These are phyloP conservation scores for Halcyon malimbica DNA, from an alignment of 2,113 vertebrate species.

Conservation along the genomic window DNA sequence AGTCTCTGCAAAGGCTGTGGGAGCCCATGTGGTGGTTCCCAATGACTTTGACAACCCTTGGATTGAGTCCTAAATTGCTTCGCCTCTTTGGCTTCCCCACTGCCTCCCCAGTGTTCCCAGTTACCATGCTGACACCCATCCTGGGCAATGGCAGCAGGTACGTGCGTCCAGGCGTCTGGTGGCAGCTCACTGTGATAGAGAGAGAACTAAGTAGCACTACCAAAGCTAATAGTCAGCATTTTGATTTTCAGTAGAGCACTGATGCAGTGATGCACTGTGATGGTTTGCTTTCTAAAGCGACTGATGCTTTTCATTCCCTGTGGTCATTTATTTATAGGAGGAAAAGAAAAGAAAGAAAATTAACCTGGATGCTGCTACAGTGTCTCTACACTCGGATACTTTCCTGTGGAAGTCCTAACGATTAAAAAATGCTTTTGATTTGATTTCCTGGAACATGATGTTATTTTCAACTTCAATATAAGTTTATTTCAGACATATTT, in stretches of 20 bases:
- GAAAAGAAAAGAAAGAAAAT: neutral
- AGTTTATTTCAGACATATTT: slow-evolving; percentile 53
- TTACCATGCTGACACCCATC: fast-evolving
- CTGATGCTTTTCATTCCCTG: neutral
- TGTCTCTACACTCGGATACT: neutral
- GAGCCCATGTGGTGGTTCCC: neutral
- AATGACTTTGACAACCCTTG: neutral
- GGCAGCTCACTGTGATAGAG: neutral
- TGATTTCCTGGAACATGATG: slow-evolving; percentile 30
- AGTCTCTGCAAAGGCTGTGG: neutral
- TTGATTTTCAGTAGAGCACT: neutral
- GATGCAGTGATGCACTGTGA: neutral
- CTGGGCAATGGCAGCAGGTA: neutral
- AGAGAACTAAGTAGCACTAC: neutral
- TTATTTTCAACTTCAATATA: slow-evolving; percentile 37
- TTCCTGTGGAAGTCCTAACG: slow-evolving; percentile 8
- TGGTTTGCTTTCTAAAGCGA: neutral
- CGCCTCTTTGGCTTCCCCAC: fast-evolving
- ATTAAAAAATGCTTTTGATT: slow-evolving; percentile 46
- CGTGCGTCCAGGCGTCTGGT: fast-evolving
- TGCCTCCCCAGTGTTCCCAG: neutral
- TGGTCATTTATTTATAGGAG: slow-evolving; percentile 3
- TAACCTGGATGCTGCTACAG: slow-evolving; percentile 7
- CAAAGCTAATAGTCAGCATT: neutral
- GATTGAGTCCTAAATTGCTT: neutral